phyloP scores from a whole-genome alignment of 2,888 invertebrate species.

The Hyalella azteca region DNA sequence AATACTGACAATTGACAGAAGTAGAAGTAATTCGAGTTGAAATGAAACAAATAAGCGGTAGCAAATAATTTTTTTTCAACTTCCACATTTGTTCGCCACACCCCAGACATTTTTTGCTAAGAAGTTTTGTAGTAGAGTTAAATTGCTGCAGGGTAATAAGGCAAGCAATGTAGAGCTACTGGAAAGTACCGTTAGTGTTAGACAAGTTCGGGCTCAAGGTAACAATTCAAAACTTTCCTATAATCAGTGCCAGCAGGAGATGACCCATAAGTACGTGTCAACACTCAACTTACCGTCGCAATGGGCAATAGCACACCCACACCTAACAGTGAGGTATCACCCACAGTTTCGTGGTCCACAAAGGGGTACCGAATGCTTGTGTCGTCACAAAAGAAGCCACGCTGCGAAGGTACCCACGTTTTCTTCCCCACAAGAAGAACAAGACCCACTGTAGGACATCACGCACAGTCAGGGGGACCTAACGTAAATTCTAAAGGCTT shows the following conservation, averaged over 20 bases:
- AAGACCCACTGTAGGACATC: constrained; percentile 16
- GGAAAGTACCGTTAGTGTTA: background rate
- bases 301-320: constrained; percentile 37
- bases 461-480: background rate
- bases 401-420: constrained; percentile 59
- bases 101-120: too few species aligned
- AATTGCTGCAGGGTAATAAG: background rate
- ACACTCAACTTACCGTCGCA: constrained; percentile 38
- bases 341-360: constrained; percentile 32
- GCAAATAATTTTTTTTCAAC: too few species aligned
- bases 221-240: background rate
- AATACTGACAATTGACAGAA: too few species aligned
- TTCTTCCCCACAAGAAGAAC: constrained; percentile 28
- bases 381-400: constrained; percentile 97
- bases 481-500: background rate
- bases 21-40: too few species aligned
- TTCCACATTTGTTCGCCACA: too few species aligned
- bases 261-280: background rate
- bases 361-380: constrained; percentile 87
- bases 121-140: too few species aligned
- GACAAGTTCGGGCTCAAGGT: background rate
- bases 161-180: background rate
- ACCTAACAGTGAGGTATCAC: constrained; percentile 10
- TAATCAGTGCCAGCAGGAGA: background rate
- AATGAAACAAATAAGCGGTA: too few species aligned